These are phyloP conservation scores for Gambusia holbrooki DNA, from an alignment of 2,113 vertebrate species.

Conservation along the genomic window DNA sequence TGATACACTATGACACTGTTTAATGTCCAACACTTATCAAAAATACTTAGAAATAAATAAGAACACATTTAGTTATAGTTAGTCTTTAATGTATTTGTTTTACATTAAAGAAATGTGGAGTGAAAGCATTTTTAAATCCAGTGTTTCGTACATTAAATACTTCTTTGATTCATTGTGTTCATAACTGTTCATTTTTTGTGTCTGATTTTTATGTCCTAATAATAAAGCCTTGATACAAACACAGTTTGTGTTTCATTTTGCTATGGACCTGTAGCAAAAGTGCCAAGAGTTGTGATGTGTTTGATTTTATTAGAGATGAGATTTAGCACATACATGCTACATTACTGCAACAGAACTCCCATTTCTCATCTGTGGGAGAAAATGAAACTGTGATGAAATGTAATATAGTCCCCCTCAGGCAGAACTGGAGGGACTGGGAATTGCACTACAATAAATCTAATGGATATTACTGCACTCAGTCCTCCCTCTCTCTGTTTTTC, in stretches of 20 bases:
- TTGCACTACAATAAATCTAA: conserved; percentile 99
- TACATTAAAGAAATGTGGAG: conserved; percentile 34
- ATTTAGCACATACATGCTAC: conserved; percentile 98
- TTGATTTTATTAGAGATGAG: conserved; percentile 99
- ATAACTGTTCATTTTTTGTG: conserved; percentile 60
- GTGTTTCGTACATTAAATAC: conserved; percentile 64
- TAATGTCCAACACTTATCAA: background rate
- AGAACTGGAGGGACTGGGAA: conserved; percentile 95
- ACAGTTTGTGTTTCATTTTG: conserved; percentile 97
- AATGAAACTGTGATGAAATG: conserved; percentile 99
- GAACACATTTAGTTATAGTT: conserved; percentile 5
- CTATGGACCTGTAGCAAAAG: conserved; percentile 87
- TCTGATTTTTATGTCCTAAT: conserved; percentile 90
- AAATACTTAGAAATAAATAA: no score
- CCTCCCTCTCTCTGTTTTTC: conserved; percentile 34
- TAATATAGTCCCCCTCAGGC: conserved; percentile 99
- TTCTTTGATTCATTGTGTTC: conserved; percentile 68
- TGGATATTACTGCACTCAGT: conserved; percentile 94
- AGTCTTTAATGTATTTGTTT: conserved; percentile 30
- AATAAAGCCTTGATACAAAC: conserved; percentile 89
- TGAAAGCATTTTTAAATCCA: conserved; percentile 39
- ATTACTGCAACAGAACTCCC: conserved; percentile 95
- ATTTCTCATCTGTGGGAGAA: conserved; percentile 98
- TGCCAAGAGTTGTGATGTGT: conserved; percentile 95
- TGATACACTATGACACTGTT: background rate